Evolutionary conservation across 35 echinoderm and acorn worm genomes (phyloP), one percentile per base, ranked within the genome.

Genomic region (Ptychodera flava): DNA sequence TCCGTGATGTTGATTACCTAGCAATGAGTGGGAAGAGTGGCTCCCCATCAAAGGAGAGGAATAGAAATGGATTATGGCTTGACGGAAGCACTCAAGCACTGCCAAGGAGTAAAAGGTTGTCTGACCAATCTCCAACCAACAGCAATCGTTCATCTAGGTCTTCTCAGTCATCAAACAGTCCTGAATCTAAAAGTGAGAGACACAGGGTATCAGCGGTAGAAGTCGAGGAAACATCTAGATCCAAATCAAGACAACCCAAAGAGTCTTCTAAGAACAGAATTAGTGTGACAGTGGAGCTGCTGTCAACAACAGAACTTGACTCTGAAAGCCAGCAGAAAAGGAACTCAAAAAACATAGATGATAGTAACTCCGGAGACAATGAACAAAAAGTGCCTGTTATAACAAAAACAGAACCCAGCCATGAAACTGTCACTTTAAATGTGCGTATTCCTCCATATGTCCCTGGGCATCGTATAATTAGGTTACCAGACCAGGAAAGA

Each of bases 391-490:
- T 64, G 22, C 45, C 45, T 12, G 22, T 22, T 64, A 64, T 64
- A 12, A 64, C 45, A 22, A 64, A 22, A 64, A 64, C 45, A 64
- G 45, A 64, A 64, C 45, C 45, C 6, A 64, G 22, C 6, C 45
- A 64, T 12, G 22, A 22, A 22, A 64, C 6, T 12, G 22, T 12
- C 6, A 22, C 6, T 12, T 80, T 83, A 22, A 36, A 78, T 16
- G 37, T 83, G 31, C 86, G 84, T 6, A 97, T 89, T 86, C 95
- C 95, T 0, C 53, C 86, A 75, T 93, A 89, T 92, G 93, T 97
- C 32, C 1, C 33, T 80, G 87, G 36, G 0, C 29, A 82, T 31
- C n/a, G 16, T 15, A 34, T 82, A 29, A 35, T 35, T 1, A 28
- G 37, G 16, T 35, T 82, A 1, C 28, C 29, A 32, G 33, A 79